Conservation (phyloP, 2,797 vertebrate genomes). For the Sardinella longiceps region DNA sequence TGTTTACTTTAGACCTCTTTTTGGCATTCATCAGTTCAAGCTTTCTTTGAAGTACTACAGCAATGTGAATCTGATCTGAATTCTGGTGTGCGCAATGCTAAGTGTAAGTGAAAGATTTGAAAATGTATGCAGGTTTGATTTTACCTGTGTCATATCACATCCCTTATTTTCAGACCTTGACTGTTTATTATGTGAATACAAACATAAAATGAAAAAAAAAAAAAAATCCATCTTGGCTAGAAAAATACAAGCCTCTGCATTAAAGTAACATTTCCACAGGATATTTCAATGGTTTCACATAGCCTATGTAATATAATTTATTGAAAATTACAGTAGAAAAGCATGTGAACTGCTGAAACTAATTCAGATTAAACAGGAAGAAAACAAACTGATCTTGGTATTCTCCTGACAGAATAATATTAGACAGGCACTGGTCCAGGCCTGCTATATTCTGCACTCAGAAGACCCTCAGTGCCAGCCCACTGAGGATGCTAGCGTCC, state of each 20-base stretch:
- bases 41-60: background rate
- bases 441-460: constrained; percentile 68
- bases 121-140: background rate
- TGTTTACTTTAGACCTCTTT: background rate
- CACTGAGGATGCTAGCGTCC: background rate
- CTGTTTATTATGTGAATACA: background rate
- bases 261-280: background rate
- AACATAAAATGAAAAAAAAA: background rate
- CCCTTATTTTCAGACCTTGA: background rate
- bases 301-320: background rate
- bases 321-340: background rate
- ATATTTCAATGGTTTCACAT: background rate
- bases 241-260: background rate
- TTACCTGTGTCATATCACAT: background rate
- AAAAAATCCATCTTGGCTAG: background rate
- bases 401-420: background rate
- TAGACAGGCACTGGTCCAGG: constrained; percentile 55
- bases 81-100: background rate
- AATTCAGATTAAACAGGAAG: background rate
- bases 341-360: background rate
- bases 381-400: background rate
- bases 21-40: background rate
- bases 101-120: too few species aligned
- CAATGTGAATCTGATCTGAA: background rate
- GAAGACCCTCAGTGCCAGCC: constrained; percentile 58